Base-by-base conservation (phyloP, 2,113 vertebrate genomes). In the Poecile atricapillus region DNA sequence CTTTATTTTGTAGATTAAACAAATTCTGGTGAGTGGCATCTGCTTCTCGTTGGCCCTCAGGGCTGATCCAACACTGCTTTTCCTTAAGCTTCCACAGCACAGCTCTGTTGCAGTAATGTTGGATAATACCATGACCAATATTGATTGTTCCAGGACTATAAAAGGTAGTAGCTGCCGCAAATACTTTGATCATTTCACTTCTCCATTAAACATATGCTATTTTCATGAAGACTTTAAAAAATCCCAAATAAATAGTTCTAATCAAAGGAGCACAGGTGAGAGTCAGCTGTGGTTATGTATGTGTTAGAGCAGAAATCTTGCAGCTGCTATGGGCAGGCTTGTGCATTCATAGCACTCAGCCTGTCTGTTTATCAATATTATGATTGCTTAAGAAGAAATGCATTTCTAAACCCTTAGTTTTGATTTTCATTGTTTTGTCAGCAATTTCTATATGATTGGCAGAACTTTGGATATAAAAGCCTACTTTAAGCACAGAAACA, bases 281-380 rank as follows among this genome's bases (percentile, higher is more conserved):
- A 74, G 60, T 56, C 43, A 67, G 4, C 17, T 15, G 10, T 6
- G 24, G 47, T 47, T 68, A 25, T 28, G 20, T 47, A 18, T 1
- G 2, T 62, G 81, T 64, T 68, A 58, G 37, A 91, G 62, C 41
- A 87, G 81, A 69, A 87, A 68, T 85, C 67, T 75, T 78, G 69
- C 65, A 84, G 73, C 87, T 71, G 77, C 24, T 52, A 18, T 31
- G 77, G 87, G 43, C 41, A 92, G 77, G 35, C 65, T 79, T 47
- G 52, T 62, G 69, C 15, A 3, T 68, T 78, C 3, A 0, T 35
- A 62, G 81, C 77, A 46, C 65, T 47, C 91, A 91, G 78, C 22
- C 87, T 89, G 60, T 64, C 80, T 95, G 89, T 91, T 89, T 79
- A 92, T 87, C 94, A 95, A 84, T 95, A 75, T 94, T 96, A 22